Percentiles rank a stretch among this genome's conserved stretches.
Conservation (phyloP, 2,797 vertebrate species). For the Potorous gilbertii region DNA sequence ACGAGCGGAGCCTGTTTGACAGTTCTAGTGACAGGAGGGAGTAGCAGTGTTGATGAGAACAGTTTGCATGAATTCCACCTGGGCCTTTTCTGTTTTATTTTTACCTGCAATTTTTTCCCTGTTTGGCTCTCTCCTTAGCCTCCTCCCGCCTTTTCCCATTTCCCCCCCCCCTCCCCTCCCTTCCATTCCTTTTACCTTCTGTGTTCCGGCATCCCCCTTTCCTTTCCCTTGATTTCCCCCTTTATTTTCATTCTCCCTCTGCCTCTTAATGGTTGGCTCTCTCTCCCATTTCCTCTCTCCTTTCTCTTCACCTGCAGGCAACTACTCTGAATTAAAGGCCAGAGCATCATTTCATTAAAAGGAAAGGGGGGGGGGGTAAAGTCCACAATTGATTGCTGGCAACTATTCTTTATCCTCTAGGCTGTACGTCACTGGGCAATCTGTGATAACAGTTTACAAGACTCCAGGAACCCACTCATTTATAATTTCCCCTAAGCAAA, state of each 20-base stretch:
- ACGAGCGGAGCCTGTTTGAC: conserved; percentile 96
- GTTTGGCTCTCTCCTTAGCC: conserved; percentile 79
- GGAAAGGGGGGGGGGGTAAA: neutral
- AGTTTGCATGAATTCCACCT: conserved; percentile 98
- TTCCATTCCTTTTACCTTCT: conserved; percentile 30
- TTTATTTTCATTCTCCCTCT: neutral
- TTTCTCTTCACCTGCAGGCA: conserved; percentile 34
- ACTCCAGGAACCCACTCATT: conserved; percentile 23
- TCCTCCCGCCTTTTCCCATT: conserved; percentile 63
- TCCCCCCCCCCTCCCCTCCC: conserved; percentile 24
- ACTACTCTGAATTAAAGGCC: conserved; percentile 61
- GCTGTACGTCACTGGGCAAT: neutral
- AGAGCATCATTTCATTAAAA: conserved; percentile 46
- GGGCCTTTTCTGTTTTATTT: conserved; percentile 92
- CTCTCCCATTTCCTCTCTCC: neutral
- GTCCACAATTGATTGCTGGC: conserved; percentile 18
- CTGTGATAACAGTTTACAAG: neutral
- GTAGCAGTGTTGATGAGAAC: conserved; percentile 92
- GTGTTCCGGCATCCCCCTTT: conserved; percentile 19
- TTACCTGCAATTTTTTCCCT: conserved; percentile 87
- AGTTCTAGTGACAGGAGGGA: conserved; percentile 93
- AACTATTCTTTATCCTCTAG: conserved; percentile 1
- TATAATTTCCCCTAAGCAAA: conserved; percentile 30
- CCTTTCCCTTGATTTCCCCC: conserved; percentile 1
- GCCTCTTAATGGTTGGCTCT: conserved; percentile 51